Conservation (phyloP, 2,113 vertebrate genomes). For the Chelonoidis abingdonii region DNA sequence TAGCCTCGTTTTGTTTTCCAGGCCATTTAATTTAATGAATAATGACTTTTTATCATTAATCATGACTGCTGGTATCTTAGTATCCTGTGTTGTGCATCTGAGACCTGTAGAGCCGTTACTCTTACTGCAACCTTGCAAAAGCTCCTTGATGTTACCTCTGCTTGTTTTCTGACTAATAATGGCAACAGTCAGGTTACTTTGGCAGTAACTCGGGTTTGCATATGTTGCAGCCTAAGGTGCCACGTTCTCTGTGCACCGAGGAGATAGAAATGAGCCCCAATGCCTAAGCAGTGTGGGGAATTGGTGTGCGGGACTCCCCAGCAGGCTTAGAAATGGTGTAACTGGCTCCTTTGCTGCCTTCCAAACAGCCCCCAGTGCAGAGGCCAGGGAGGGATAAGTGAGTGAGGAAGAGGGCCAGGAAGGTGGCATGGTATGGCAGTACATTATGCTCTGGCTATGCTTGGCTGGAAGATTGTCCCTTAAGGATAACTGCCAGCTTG, state of each 20-base stretch:
- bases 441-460: neutral
- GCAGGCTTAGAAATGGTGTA: neutral
- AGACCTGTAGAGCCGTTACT: neutral
- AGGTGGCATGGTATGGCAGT: neutral
- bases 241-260: neutral
- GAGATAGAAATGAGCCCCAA: neutral
- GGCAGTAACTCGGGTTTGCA: constrained; percentile 9
- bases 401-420: neutral
- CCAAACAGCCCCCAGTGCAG: neutral
- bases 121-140: neutral
- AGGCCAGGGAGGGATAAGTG: neutral
- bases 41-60: constrained; percentile 35
- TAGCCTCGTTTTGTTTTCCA: constrained; percentile 42
- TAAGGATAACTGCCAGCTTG: neutral
- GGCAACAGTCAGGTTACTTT: neutral
- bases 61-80: constrained; percentile 19
- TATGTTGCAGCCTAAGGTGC: neutral
- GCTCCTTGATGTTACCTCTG: neutral
- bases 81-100: neutral
- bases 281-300: neutral
- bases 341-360: neutral
- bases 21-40: constrained; percentile 31
- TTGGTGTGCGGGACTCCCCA: neutral
- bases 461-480: neutral
- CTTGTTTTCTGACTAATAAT: neutral